Base-by-base conservation (phyloP, 2,888 invertebrate genomes). In the Acronicta alni region DNA sequence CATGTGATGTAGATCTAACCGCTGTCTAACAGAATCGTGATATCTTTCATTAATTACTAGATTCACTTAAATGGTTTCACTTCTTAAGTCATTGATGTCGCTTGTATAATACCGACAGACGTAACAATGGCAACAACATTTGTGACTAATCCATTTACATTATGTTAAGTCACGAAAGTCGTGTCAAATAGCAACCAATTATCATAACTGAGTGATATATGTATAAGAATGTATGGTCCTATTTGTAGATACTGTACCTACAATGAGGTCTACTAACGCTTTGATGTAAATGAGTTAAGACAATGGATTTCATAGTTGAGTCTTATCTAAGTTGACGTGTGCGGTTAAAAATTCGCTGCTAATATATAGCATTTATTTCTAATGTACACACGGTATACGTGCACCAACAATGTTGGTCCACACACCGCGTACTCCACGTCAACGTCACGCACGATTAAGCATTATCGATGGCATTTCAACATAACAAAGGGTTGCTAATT, bases 141-240 rank as follows among this genome's bases (percentile, higher is more conserved):
- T 75, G 73, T 82, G 75, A 80, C 78, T 85, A 84, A 86, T 83
- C 77, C 81, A 77, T 78, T 82, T 80, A 77, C 68, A 79, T 82
- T 81, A 77, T 73, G 80, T 74, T 66, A 59, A 73, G 85, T 83
- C 85, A 85, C 84, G 85, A 83, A 81, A 78, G 56, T 81, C 83
- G 78, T 83, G 83, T 82, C 74, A 75, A 79, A 81, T 77, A 66
- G 53, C 59, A 70, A 78, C 75, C 69, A 69, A 71, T 75, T 75
- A 74, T 77, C 78, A 81, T 75, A 72, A 53, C 54, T 60, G 62
- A 74, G 47, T 72, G 62, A 69, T 74, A 58, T 72, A 74, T 72
- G 20, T 23, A 26, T 61, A 57, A 65, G 20, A 30, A 32, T 53
- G 52, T 51, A 55, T 44, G 35, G 44, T 42, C 32, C 16, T 58